Percentiles rank a stretch among this genome's conserved stretches.
Evolutionary conservation across 2,888 invertebrate species (phyloP).

Genomic region (Epistrophe eligans): DNA sequence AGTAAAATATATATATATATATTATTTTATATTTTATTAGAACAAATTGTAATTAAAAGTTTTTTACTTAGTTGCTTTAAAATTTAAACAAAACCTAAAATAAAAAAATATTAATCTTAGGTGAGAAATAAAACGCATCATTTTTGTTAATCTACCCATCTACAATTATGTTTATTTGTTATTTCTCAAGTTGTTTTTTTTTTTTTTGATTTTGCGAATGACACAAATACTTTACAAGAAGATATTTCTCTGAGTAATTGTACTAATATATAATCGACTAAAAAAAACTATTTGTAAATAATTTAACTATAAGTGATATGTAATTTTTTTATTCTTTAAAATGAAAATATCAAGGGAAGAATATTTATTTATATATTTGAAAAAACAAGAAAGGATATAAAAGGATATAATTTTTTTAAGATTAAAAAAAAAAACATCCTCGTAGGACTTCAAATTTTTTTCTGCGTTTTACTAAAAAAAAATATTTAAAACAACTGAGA

Average conservation of each 20-base stretch:
- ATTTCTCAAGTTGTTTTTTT: slow-evolving; percentile 1
- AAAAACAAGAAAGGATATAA: not conserved
- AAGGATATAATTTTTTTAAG: not conserved
- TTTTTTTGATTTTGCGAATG: slow-evolving; percentile 5
- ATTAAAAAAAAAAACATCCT: slow-evolving; percentile 5
- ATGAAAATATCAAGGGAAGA: slow-evolving; percentile 36
- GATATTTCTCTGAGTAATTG: slow-evolving; percentile 12
- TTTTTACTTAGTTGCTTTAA: slow-evolving; percentile 29
- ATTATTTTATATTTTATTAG: slow-evolving; percentile 58
- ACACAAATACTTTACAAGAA: not conserved
- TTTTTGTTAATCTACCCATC: not conserved
- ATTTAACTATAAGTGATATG: slow-evolving; percentile 27
- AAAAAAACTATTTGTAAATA: slow-evolving; percentile 31
- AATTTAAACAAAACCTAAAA: not conserved
- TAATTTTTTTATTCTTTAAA: not conserved
- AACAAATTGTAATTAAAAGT: slow-evolving; percentile 38
- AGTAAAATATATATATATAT: slow-evolving; percentile 58
- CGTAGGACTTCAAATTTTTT: not conserved
- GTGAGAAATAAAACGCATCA: slow-evolving; percentile 6
- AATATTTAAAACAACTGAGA: not conserved
- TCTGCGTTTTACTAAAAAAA: slow-evolving; percentile 17
- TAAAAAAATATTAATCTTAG: not conserved
- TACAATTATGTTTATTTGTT: not conserved
- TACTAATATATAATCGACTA: slow-evolving; percentile 22
- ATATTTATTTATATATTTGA: slow-evolving; percentile 34